These are phyloP conservation scores for Lasioglossum calceatum DNA, from an alignment of 2,888 invertebrate genomes.

Conservation along the genomic window DNA sequence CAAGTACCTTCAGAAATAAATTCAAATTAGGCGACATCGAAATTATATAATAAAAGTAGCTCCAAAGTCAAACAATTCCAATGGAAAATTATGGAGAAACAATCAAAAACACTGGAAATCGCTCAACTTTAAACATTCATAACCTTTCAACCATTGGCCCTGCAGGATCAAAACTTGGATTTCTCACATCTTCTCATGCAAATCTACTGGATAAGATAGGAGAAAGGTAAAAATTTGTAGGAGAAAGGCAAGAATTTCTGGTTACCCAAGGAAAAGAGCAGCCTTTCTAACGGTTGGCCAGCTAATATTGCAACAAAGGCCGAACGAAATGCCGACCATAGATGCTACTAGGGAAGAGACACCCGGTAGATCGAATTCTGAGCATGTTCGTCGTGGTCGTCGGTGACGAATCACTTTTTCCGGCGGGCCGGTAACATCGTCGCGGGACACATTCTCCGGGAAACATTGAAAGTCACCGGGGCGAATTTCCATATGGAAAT, in stretches of 20 bases:
- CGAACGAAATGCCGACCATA: too few species aligned
- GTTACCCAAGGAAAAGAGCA: too few species aligned
- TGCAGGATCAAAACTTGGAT: too few species aligned
- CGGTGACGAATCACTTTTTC: slow-evolving; percentile 6
- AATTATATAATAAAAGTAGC: background rate
- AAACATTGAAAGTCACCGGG: slow-evolving; percentile 19
- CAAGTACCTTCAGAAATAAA: background rate
- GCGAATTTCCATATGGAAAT: slow-evolving; percentile 42
- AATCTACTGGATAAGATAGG: too few species aligned
- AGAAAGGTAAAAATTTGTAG: too few species aligned
- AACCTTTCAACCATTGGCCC: too few species aligned
- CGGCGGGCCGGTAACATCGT: background rate
- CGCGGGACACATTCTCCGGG: background rate
- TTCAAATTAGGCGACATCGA: background rate
- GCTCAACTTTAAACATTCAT: too few species aligned
- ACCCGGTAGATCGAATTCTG: slow-evolving; percentile 1
- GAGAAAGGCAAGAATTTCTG: too few species aligned
- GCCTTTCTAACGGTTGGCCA: too few species aligned
- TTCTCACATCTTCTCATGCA: too few species aligned
- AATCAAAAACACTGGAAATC: too few species aligned
- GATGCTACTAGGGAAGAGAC: background rate
- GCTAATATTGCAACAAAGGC: too few species aligned
- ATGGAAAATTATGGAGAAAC: background rate
- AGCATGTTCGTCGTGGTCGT: background rate
- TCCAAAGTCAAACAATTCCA: background rate